These are phyloP conservation scores for Zele albiditarsus DNA, from an alignment of 2,888 invertebrate genomes.

Conservation along the genomic window DNA sequence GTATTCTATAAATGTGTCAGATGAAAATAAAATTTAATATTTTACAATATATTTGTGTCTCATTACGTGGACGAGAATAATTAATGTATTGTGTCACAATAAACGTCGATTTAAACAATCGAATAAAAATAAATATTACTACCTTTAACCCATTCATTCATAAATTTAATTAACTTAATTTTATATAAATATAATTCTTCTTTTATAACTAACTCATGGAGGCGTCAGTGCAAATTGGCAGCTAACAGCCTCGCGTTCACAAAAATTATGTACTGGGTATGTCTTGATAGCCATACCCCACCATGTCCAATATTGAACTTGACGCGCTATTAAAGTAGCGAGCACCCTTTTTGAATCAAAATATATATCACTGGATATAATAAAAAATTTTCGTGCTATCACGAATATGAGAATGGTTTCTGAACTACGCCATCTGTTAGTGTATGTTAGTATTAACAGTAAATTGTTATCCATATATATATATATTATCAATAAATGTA, in stretches of 20 bases:
- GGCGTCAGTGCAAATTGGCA: slow-evolving; percentile 82
- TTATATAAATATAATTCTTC: no score
- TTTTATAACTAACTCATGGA: no score
- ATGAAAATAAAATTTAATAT: no score
- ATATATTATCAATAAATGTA: not conserved
- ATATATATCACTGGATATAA: not conserved
- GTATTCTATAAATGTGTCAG: no score
- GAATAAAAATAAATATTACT: no score
- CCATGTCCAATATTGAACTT: slow-evolving; percentile 72
- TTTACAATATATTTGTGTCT: no score
- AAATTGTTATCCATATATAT: not conserved
- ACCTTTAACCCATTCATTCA: no score
- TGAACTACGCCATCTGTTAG: slow-evolving; percentile 21
- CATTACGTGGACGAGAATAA: no score
- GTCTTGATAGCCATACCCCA: slow-evolving; percentile 91
- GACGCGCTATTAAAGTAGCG: slow-evolving; percentile 82
- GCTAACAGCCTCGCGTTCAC: slow-evolving; percentile 80
- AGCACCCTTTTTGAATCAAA: slow-evolving; percentile 70
- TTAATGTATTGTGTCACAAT: no score
- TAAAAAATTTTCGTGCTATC: not conserved
- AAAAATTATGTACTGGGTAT: slow-evolving; percentile 90
- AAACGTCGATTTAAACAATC: no score
- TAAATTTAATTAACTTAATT: no score
- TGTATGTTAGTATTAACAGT: not conserved
- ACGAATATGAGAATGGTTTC: slow-evolving; percentile 4